Conservation (phyloP, 2,888 invertebrate species). For the Poecilobothrus nobilitatus region DNA sequence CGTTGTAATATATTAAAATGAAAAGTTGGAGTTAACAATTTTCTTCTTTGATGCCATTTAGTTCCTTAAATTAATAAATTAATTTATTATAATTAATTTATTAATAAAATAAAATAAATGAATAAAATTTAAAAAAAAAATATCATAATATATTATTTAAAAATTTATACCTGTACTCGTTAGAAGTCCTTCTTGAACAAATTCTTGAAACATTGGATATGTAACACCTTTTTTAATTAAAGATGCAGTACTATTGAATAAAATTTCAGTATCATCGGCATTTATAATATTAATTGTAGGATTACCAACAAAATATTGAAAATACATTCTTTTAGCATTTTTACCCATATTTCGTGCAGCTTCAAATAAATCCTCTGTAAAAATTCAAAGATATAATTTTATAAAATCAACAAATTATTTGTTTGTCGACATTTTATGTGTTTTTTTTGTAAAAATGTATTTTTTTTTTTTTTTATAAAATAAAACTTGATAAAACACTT, state of each 20-base stretch:
- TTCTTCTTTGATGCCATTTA: constrained; percentile 54
- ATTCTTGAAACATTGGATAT: constrained; percentile 45
- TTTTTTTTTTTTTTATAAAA: too few relatives aligned
- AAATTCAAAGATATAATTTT: too few relatives aligned
- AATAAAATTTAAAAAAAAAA: too few relatives aligned
- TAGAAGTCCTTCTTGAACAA: constrained; percentile 48
- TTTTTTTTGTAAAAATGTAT: too few relatives aligned
- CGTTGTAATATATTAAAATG: constrained; percentile 52
- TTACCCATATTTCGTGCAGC: constrained; percentile 20
- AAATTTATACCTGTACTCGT: constrained; percentile 38
- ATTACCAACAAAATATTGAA: constrained; percentile 26
- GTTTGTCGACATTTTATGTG: too few relatives aligned
- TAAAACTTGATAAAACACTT: too few relatives aligned
- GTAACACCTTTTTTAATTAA: constrained; percentile 47
- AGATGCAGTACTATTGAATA: constrained; percentile 46
- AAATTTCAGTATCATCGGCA: constrained; percentile 47
- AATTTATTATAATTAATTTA: constrained; percentile 7
- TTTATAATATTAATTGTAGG: constrained; percentile 36
- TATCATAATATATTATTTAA: neutral
- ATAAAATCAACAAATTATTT: too few relatives aligned
- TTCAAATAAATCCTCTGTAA: constrained; percentile 26
- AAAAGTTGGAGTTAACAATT: constrained; percentile 56
- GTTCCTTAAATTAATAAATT: constrained; percentile 29
- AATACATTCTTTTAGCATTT: constrained; percentile 25
- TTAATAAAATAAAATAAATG: too few relatives aligned